A percentile compares a stretch with the other conserved stretches of the same genome.
phyloP scores from a whole-genome alignment of 2,113 vertebrate species.

The Onychorhynchus coronatus region DNA sequence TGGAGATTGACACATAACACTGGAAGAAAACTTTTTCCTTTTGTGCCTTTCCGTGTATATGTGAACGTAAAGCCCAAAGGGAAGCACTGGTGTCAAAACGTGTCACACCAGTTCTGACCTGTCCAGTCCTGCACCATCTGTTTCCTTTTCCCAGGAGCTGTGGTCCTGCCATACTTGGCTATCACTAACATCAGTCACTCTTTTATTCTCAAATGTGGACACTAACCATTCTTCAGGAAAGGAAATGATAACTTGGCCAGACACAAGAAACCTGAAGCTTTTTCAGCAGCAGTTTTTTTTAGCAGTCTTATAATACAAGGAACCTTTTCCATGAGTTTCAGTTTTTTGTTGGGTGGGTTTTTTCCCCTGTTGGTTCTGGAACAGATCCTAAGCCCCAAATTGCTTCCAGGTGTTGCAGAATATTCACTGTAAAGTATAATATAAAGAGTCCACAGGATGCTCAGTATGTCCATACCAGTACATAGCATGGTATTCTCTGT shows the following conservation, averaged over 20 bases:
- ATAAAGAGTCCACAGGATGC: neutral
- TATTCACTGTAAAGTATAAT: neutral
- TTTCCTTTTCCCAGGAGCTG: neutral
- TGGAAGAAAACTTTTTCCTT: neutral
- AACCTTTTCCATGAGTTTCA: neutral
- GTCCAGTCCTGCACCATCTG: neutral
- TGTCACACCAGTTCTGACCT: neutral
- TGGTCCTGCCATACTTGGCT: neutral
- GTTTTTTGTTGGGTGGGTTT: neutral
- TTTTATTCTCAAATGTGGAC: neutral
- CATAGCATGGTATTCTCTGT: neutral
- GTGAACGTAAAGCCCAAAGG: neutral
- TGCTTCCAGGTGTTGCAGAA: neutral
- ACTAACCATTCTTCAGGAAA: neutral
- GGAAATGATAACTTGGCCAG: neutral
- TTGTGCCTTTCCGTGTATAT: neutral
- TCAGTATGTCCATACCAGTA: neutral
- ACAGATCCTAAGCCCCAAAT: neutral
- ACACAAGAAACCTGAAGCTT: neutral
- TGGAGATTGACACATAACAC: rapidly evolving
- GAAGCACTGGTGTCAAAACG: neutral
- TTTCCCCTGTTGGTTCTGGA: neutral
- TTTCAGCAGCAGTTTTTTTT: neutral
- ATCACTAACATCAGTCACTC: neutral
- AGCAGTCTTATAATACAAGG: neutral